phyloP scores from a whole-genome alignment of 2,888 invertebrate species.

The Nudaria mundana region DNA sequence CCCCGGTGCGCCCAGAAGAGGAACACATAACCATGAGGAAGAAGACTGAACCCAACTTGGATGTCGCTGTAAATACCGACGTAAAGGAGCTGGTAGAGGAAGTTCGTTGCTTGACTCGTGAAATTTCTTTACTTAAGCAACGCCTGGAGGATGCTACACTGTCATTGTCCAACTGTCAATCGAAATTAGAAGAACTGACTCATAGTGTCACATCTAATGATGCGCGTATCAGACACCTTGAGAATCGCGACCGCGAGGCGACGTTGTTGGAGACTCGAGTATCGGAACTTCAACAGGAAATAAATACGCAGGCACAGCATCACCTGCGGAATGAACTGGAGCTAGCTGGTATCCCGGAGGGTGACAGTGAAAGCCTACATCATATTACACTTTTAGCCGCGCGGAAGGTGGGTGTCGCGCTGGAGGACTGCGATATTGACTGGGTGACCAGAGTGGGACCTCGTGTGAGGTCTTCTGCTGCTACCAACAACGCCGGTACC shows the following conservation, averaged over 20 bases:
- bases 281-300: slow-evolving; percentile 7
- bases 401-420: not conserved
- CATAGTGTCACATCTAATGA: not conserved
- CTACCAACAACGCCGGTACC: not conserved
- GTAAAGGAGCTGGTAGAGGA: slow-evolving; percentile 6
- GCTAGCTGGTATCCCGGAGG: slow-evolving; percentile 19
- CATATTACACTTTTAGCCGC: slow-evolving; percentile 9
- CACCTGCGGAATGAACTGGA: slow-evolving; percentile 21
- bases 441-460: not conserved
- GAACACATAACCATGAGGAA: not conserved
- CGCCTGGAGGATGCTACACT: slow-evolving; percentile 6
- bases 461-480: not conserved
- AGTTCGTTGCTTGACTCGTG: slow-evolving; percentile 1
- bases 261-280: slow-evolving; percentile 2
- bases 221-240: not conserved
- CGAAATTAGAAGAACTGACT: slow-evolving; percentile 2
- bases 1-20: not conserved
- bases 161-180: slow-evolving; percentile 3
- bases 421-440: not conserved
- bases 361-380: slow-evolving; percentile 17
- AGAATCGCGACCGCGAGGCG: not conserved
- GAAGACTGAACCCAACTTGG: not conserved
- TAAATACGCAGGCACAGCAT: slow-evolving; percentile 14
- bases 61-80: not conserved
- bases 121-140: slow-evolving; percentile 4